Evolutionary conservation across 2,888 invertebrate genomes (phyloP).

Genomic region (Ochlodes sylvanus): DNA sequence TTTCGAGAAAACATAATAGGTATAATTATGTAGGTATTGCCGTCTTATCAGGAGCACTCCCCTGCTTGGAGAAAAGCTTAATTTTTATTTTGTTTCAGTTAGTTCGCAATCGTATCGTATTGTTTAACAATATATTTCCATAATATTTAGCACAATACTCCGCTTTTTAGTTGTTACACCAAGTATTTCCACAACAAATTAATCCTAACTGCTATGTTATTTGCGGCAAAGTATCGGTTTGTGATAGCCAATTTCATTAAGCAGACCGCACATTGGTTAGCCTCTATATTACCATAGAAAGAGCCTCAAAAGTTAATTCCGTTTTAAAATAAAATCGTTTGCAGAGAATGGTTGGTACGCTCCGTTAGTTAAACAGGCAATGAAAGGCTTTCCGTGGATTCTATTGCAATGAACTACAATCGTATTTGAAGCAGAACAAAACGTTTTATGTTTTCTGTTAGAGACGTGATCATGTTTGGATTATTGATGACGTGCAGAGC

Average conservation of each 20-base stretch:
- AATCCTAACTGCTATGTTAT: background rate
- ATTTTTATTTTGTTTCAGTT: too few species aligned
- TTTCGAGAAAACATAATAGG: too few species aligned
- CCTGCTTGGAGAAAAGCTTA: too few species aligned
- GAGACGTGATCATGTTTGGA: too few species aligned
- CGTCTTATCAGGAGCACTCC: too few species aligned
- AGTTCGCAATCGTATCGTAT: too few species aligned
- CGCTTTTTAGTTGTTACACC: background rate
- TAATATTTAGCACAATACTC: too few species aligned
- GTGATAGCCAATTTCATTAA: background rate
- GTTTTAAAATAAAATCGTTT: conserved; percentile 24
- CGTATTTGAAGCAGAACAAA: background rate
- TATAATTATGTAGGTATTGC: too few species aligned
- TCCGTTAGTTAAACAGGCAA: conserved; percentile 29
- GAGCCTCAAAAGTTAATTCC: conserved; percentile 21
- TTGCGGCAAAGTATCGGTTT: background rate
- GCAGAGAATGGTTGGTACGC: background rate
- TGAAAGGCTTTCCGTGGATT: conserved; percentile 17
- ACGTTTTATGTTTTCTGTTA: background rate
- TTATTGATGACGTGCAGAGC: too few species aligned
- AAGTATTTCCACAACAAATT: background rate
- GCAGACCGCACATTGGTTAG: background rate
- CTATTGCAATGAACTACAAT: conserved; percentile 10
- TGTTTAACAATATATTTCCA: too few species aligned
- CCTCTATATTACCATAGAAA: conserved; percentile 9